Percentiles rank a stretch among this genome's conserved stretches.
Evolutionary conservation across 2,888 invertebrate genomes (phyloP).

Genomic region (Cataglyphis livida): DNA sequence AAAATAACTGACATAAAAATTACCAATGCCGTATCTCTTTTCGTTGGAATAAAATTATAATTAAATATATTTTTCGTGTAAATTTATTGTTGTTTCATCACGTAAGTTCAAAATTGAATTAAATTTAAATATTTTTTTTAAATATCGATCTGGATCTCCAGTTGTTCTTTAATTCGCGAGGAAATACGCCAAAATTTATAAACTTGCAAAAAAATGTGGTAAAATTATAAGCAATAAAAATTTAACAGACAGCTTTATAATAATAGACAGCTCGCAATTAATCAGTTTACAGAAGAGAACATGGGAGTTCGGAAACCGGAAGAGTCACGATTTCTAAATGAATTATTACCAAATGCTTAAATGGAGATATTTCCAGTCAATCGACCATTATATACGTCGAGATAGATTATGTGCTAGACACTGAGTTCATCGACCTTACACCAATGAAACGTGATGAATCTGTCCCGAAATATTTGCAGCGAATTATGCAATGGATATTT

Average conservation of each 20-base stretch:
- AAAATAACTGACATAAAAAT: neutral
- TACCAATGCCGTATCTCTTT: neutral
- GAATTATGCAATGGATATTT: neutral
- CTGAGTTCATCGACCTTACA: conserved; percentile 20
- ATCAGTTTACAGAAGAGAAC: neutral
- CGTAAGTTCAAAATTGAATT: neutral
- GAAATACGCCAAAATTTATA: neutral
- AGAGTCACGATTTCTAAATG: conserved; percentile 25
- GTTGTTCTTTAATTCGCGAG: neutral
- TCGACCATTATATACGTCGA: conserved; percentile 18
- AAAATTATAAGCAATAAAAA: conserved; percentile 26
- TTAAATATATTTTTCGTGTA: neutral
- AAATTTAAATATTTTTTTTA: neutral
- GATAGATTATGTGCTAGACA: neutral
- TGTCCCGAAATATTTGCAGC: neutral
- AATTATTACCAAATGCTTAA: conserved; percentile 34
- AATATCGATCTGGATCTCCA: neutral
- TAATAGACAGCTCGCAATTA: neutral
- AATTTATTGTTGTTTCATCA: neutral
- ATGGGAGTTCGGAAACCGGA: neutral
- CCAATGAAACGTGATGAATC: neutral
- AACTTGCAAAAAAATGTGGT: neutral
- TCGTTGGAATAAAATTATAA: neutral
- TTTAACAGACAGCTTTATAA: neutral
- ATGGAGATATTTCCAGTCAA: conserved; percentile 25